Evolutionary conservation across 1,140 invertebrate genomes (phyloP), one percentile per base, ranked within the genome.

Genomic region (Antheraea pernyi): DNA sequence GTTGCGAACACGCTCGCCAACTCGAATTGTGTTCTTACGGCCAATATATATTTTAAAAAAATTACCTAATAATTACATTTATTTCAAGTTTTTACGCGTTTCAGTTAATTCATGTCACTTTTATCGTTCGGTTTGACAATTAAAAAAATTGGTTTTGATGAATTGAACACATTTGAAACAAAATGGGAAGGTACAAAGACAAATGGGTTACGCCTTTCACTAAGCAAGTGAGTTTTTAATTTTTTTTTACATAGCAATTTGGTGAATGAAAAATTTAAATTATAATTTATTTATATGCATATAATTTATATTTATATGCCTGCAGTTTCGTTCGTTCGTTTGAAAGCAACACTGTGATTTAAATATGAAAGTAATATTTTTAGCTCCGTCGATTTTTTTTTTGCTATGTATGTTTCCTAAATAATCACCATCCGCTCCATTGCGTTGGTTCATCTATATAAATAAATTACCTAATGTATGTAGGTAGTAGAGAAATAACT

Each of bases 181-280:
- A 2, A 61, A 61, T 61, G 59, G 59, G 59, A n/a, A 61, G 30
- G 59, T 22, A 6, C 30, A 61, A 8, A 61, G 59, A 61, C 19
- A 61, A 61, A 61, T 61, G 59, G 59, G 16, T 61, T 16, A 61
- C 59, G 59, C 59, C 59, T 61, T 61, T 61, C 30, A 61, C 19
- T 13, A 61, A 61, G 30, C 59, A 61, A 16, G 59, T 61, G 10
- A 36, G 59, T 61, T 6, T 22, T 19, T 59, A 0, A 30, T 30
- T 61, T 61, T 30, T 19, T 19, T 22, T 22, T 59, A 59, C 7
- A 59, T 59, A 9, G 0, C 19, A 59, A 18, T 59, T 59, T 59
- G 7, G 6, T 6, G 8, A 30, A 30, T 2, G 1, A 30, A 30
- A 4, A 30, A n/a, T n/a, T 30, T 2, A 30, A 30, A 30, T 30